Evolutionary conservation across 1,140 invertebrate species (phyloP).

Genomic region (Ceratosolen fusciceps): DNA sequence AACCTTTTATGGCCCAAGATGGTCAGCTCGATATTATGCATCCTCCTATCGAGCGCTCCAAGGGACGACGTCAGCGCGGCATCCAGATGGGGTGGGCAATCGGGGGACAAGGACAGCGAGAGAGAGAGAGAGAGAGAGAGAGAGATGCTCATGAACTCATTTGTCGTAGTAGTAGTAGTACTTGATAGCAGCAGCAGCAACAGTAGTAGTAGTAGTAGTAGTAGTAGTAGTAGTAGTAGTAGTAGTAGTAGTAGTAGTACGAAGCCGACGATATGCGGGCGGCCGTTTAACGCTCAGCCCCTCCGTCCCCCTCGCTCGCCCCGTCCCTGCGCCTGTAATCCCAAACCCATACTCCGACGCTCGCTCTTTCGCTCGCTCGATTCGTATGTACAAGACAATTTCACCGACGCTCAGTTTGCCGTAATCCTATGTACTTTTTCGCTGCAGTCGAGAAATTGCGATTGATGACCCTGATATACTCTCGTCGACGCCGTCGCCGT

Average conservation of each 20-base stretch:
- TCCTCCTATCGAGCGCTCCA: constrained; percentile 11
- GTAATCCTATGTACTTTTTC: constrained; percentile 44
- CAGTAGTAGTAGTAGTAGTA: no score
- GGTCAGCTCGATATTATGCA: constrained; percentile 42
- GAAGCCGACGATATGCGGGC: constrained; percentile 21
- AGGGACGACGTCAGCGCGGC: not conserved
- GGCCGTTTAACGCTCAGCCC: constrained; percentile 14
- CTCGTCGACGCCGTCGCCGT: not conserved
- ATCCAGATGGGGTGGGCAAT: not conserved
- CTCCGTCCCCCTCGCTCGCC: no score
- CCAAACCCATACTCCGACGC: no score
- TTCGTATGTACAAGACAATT: constrained; percentile 44
- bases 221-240: no score
- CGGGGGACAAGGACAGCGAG: not conserved
- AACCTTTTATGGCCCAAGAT: constrained; percentile 46
- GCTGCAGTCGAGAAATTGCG: constrained; percentile 38
- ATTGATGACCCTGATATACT: constrained; percentile 43
- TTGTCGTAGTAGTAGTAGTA: no score
- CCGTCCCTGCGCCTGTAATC: no score
- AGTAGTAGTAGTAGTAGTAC: no score
- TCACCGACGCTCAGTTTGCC: constrained; percentile 18
- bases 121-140: not conserved
- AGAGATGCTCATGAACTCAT: constrained; percentile 46
- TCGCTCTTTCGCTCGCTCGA: constrained; percentile 24
- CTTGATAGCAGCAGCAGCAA: no score